Evolutionary conservation across 2,797 vertebrate genomes (phyloP).

Genomic region (Darevskia mixta): DNA sequence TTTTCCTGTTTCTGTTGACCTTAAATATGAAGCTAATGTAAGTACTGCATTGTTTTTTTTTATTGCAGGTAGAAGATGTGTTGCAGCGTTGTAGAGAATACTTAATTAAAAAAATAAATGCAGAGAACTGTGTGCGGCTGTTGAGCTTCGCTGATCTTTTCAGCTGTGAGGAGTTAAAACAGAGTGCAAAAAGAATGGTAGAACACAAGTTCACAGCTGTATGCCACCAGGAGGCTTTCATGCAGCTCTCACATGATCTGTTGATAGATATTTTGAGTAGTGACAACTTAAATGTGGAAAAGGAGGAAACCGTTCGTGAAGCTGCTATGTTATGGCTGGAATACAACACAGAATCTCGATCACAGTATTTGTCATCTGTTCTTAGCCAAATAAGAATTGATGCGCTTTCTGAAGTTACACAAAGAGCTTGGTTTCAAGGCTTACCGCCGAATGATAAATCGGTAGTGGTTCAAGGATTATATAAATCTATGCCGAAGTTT

Average conservation of each 20-base stretch:
- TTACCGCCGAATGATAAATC: slow-evolving; percentile 98
- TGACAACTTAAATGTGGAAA: slow-evolving; percentile 98
- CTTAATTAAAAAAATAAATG: slow-evolving; percentile 98
- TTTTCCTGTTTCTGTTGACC: background rate
- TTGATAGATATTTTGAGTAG: slow-evolving; percentile 96
- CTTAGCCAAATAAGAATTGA: slow-evolving; percentile 98
- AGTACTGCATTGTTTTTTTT: background rate
- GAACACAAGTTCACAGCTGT: slow-evolving; percentile 98
- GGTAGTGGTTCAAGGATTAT: slow-evolving; percentile 97
- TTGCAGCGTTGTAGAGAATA: slow-evolving; percentile 94
- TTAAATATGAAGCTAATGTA: background rate
- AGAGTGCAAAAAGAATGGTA: slow-evolving; percentile 97
- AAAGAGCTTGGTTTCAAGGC: slow-evolving; percentile 98
- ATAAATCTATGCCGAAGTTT: slow-evolving; percentile 99
- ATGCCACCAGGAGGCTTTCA: slow-evolving; percentile 95
- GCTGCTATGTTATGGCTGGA: slow-evolving; percentile 98
- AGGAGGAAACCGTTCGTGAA: slow-evolving; percentile 97
- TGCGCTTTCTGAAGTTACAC: slow-evolving; percentile 96
- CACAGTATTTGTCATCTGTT: slow-evolving; percentile 96
- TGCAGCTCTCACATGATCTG: slow-evolving; percentile 95
- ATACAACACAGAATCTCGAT: slow-evolving; percentile 95
- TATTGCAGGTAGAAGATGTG: slow-evolving; percentile 93
- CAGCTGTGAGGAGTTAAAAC: slow-evolving; percentile 96
- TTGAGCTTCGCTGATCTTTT: slow-evolving; percentile 97
- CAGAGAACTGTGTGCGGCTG: slow-evolving; percentile 96